Evolutionary conservation across 53 echinoderm and acorn worm species (phyloP).

Genomic region (Hippasteria phrygiana): DNA sequence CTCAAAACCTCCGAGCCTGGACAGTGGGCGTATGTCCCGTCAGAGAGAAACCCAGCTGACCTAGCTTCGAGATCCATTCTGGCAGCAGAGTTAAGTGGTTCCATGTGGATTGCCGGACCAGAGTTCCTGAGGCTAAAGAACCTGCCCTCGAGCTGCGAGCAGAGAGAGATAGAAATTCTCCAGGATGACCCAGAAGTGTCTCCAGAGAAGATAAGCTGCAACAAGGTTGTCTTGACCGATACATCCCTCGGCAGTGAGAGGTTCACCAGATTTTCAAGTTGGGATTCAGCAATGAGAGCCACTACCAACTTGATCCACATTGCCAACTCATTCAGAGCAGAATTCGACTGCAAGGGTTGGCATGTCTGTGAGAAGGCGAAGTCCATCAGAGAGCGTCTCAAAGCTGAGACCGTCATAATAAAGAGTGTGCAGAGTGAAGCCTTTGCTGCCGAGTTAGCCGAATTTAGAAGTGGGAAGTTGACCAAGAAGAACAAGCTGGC

Average conservation of each 20-base stretch:
- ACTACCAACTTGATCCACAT: slow-evolving; percentile 52
- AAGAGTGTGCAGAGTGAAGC: slow-evolving; percentile 66
- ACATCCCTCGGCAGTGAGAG: slow-evolving; percentile 41
- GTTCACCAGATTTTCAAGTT: slow-evolving; percentile 66
- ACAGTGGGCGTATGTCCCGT: slow-evolving; percentile 46
- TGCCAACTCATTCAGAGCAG: slow-evolving; percentile 26
- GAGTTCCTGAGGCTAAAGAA: slow-evolving; percentile 34
- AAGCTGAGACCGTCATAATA: slow-evolving; percentile 58
- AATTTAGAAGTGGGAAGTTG: slow-evolving; percentile 59
- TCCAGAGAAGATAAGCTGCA: slow-evolving; percentile 50
- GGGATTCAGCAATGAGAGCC: slow-evolving; percentile 61
- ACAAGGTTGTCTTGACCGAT: slow-evolving; percentile 41
- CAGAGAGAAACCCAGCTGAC: slow-evolving; percentile 45
- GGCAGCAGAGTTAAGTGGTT: slow-evolving; percentile 17
- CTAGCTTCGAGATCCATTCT: slow-evolving; percentile 48
- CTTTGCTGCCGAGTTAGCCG: slow-evolving; percentile 54
- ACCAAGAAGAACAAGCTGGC: slow-evolving; percentile 53
- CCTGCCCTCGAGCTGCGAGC: neutral
- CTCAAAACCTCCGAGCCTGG: slow-evolving; percentile 22
- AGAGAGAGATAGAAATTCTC: slow-evolving; percentile 22
- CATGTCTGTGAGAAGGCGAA: slow-evolving; percentile 66
- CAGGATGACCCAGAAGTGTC: slow-evolving; percentile 57
- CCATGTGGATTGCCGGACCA: slow-evolving; percentile 47
- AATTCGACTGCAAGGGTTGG: slow-evolving; percentile 59
- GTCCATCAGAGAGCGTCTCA: slow-evolving; percentile 8